phyloP scores from a whole-genome alignment of 2,113 vertebrate species.

The Strigops habroptila region DNA sequence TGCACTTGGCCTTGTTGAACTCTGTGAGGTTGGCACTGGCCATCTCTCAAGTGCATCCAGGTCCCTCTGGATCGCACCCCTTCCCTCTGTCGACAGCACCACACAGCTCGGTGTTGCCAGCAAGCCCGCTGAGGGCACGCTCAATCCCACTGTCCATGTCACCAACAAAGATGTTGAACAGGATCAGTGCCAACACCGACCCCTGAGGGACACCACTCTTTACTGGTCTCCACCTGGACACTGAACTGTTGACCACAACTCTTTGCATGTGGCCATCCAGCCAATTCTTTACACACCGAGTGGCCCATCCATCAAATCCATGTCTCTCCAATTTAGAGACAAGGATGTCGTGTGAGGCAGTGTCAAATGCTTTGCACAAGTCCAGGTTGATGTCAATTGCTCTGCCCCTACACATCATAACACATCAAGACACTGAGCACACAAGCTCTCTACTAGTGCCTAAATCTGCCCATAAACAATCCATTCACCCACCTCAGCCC shows the following conservation, averaged over 20 bases:
- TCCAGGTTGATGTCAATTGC: not conserved
- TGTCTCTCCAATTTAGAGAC: not conserved
- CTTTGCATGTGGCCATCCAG: not conserved
- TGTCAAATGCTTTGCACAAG: not conserved
- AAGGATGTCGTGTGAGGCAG: not conserved
- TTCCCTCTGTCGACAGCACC: not conserved
- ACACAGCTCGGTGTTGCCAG: not conserved
- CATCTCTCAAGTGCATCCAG: not conserved
- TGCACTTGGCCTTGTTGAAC: not conserved
- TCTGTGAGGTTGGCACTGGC: not conserved
- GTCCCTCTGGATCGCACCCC: not conserved
- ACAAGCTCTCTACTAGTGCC: not conserved
- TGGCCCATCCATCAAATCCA: not conserved
- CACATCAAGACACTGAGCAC: not conserved
- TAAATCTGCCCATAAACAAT: not conserved
- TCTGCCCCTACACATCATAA: not conserved
- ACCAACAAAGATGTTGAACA: not conserved
- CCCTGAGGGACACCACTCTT: not conserved
- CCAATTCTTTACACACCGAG: not conserved
- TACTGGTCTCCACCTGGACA: not conserved
- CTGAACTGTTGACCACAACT: not conserved
- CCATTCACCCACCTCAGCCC: not conserved
- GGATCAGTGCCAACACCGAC: not conserved
- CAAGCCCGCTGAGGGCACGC: not conserved
- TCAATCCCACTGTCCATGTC: not conserved